Base-by-base conservation (phyloP, 2,888 invertebrate genomes). In the Lasioglossum oenotherae region DNA sequence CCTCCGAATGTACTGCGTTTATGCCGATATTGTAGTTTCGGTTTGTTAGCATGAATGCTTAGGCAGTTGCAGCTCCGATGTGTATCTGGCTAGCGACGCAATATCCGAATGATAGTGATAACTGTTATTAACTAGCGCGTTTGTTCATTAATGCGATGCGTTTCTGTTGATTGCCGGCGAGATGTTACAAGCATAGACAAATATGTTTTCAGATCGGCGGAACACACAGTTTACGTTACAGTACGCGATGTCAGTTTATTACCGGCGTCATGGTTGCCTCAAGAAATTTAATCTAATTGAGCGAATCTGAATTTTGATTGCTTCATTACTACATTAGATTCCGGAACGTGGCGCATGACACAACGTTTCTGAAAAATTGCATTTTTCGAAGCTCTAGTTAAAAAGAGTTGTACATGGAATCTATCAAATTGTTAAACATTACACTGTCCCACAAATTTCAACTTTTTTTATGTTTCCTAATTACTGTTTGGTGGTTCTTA, bases 91-190 rank as follows among this genome's bases (percentile, higher is more conserved):
- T 67, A 35, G 80, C 71, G 16, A 49, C 57, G 75, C 41, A 78
- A 83, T 78, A 78, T 72, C 75, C 72, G 84, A 81, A 84, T 80
- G 46, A 41, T 71, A 76, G 46, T 57, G 67, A 78, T 86, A 84
- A 81, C 78, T 84, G 86, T 86, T 86, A 86, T 84, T 84, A 86
- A 84, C 84, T 60, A 73, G 74, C 57, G 35, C 78, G 86, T 86
- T 84, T 85, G 86, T 86, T 81, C 86, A 85, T 86, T 85, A 81
- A 86, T 86, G 64, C 81, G 64, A 81, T 84, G 81, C 81, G 75
- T 81, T 81, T 81, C 78, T 67, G 85, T 72, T 85, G 84, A 85
- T 78, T 84, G 74, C 84, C 23, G 44, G 12, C 27, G 74, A 64
- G 49, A 74, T 69, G 80, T 77, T 85, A 76, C 76, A 74, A 69